Evolutionary conservation across 2,113 vertebrate species (phyloP).

Genomic region (Sterna hirundo): DNA sequence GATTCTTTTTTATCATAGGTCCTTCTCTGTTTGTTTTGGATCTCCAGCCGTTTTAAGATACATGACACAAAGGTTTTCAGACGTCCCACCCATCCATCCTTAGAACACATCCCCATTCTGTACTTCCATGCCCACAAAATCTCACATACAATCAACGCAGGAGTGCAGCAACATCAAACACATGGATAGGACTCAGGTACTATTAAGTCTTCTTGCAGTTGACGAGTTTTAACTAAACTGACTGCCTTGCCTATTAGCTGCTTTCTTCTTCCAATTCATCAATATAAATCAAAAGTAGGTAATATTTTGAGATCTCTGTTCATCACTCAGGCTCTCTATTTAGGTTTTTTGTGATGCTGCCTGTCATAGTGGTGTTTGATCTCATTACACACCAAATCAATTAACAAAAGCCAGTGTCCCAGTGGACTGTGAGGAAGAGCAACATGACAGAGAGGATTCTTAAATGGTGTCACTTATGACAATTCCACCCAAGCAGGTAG

Average conservation of each 20-base stretch:
- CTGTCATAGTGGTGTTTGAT: not conserved
- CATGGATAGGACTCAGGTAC: too few relatives aligned
- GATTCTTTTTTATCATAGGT: not conserved
- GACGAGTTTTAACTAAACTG: not conserved
- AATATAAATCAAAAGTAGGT: not conserved
- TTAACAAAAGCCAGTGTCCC: not conserved
- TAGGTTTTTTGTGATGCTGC: not conserved
- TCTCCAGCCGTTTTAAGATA: not conserved
- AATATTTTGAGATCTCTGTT: not conserved
- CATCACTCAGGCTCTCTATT: not conserved
- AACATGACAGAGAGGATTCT: not conserved
- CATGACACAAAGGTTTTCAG: not conserved
- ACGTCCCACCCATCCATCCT: not conserved
- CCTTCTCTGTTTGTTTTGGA: not conserved
- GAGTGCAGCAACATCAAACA: not conserved
- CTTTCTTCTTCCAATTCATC: not conserved
- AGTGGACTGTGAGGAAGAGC: not conserved
- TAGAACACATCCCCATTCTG: not conserved
- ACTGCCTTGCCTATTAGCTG: not conserved
- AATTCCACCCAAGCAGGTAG: not conserved
- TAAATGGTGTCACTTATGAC: not conserved
- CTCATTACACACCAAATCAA: not conserved
- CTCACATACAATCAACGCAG: rapidly evolving
- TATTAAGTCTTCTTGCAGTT: not conserved
- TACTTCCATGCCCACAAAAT: not conserved